Evolutionary conservation across 2,113 vertebrate species (phyloP).

Genomic region (Pandion haliaetus): DNA sequence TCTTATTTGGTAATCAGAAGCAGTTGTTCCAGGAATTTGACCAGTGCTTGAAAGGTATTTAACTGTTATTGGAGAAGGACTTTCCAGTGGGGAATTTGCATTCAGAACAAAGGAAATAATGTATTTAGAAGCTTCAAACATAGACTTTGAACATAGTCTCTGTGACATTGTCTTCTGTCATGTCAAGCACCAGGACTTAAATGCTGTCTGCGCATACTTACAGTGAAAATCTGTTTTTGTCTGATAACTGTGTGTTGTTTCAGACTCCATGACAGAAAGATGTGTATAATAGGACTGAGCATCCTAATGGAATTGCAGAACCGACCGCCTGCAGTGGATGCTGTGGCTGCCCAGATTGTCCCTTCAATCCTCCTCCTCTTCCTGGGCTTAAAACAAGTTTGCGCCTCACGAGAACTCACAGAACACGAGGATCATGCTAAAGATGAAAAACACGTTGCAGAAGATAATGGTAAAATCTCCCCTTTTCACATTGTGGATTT

Average conservation of each 20-base stretch:
- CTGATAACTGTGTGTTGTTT: not conserved
- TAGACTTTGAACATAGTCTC: not conserved
- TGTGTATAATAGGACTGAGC: conserved; percentile 96
- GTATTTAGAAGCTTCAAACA: not conserved
- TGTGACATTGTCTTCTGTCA: not conserved
- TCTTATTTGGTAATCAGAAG: not conserved
- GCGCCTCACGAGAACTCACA: conserved; percentile 82
- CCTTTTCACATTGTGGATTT: conserved; percentile 60
- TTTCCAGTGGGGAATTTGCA: not conserved
- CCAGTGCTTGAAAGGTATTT: not conserved
- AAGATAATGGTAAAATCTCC: conserved; percentile 87
- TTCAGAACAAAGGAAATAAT: not conserved
- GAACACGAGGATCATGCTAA: conserved; percentile 79
- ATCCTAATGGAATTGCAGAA: conserved; percentile 90
- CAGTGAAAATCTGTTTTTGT: not conserved
- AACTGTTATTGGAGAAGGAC: not conserved
- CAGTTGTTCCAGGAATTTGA: not conserved
- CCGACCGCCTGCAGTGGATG: conserved; percentile 84
- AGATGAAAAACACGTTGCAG: conserved; percentile 76
- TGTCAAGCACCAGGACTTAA: not conserved
- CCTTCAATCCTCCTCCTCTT: conserved; percentile 95
- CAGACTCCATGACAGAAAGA: conserved; percentile 96
- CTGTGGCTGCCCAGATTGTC: conserved; percentile 86
- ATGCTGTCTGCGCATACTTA: not conserved
- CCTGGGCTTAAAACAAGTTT: conserved; percentile 92